Base-by-base conservation (phyloP, 2,797 vertebrate genomes). In the Gadopsis marmoratus region DNA sequence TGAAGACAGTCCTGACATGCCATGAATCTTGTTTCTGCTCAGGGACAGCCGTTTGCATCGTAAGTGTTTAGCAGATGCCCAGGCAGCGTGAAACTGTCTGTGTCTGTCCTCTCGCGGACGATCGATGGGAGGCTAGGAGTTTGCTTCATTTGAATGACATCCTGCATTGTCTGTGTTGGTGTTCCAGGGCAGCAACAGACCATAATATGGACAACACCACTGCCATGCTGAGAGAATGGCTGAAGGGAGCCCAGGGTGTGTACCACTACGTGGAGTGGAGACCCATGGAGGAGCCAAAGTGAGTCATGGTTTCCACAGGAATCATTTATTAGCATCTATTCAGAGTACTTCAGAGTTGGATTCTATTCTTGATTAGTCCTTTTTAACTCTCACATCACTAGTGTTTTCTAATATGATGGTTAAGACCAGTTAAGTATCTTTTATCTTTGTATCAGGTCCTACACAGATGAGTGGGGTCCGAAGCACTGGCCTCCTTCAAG, bases 191-290 rank as follows among this genome's bases (percentile, higher is more conserved):
- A 16, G 98, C 97, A 47, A 97, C 97, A 0, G 98, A 99, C 88
- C 98, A 99, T 84, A 99, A 96, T 14, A 12, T 95, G 77, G 98
- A 99, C 93, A 99, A 99, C 88, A 99, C 97, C 62, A 97, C 97
- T 0, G 96, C 95, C 23, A 90, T 99, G 84, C 92, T 99, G 85
- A 95, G 95, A 79, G 98, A 98, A 79, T 99, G 98, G 98, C 88
- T 99, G 93, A 97, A 95, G 87, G 94, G 86, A 0, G 96, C 97
- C 0, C 97, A 97, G 93, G 90, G 84, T 13, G 47, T 95, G 35
- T 99, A 99, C 85, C 98, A 99, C 13, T 96, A 97, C 0, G 96
- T 99, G 79, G 98, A 99, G 87, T 99, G 98, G 98, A 96, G 98
- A 41, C 98, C 98, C 0, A 95, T 98, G 97, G 96, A 97, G 16